Evolutionary conservation across 2,113 vertebrate species (phyloP).

Genomic region (Lanius ludovicianus): DNA sequence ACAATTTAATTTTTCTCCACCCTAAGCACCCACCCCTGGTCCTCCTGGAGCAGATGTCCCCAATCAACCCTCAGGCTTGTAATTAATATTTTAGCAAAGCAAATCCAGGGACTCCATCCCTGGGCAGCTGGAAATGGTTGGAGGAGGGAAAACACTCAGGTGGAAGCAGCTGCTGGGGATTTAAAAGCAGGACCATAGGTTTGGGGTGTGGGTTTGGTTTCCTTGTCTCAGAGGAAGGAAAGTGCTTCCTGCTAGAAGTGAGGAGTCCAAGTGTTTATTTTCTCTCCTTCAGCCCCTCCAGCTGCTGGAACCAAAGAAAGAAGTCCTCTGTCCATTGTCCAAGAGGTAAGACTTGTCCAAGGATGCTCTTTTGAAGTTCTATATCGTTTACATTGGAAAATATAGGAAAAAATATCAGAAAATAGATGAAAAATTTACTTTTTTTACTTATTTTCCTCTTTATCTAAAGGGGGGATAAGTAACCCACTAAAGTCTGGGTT

Average conservation of each 20-base stretch:
- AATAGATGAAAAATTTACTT: background rate
- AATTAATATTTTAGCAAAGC: background rate
- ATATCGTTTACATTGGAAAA: fast-evolving
- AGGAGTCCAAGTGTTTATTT: fast-evolving
- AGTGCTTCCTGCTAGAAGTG: fast-evolving
- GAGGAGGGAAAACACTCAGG: background rate
- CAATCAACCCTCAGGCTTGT: fast-evolving
- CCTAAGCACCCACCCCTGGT: too few relatives aligned
- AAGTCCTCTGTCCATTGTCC: fast-evolving
- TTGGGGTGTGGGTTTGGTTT: background rate
- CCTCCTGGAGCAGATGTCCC: background rate
- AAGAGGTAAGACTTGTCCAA: background rate
- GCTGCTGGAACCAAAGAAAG: fast-evolving
- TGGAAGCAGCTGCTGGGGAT: background rate
- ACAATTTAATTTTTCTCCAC: background rate
- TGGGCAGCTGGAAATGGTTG: background rate
- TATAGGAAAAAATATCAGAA: background rate
- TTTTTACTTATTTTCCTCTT: background rate
- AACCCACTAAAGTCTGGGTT: fast-evolving
- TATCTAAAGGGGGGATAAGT: background rate
- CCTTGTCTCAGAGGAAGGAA: fast-evolving
- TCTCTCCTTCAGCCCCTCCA: fast-evolving
- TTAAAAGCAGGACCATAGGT: fast-evolving
- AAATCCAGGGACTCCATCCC: background rate
- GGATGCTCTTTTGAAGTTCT: background rate